Evolutionary conservation across 2,888 invertebrate genomes (phyloP).

Genomic region (Pachliopta kotzebuea): DNA sequence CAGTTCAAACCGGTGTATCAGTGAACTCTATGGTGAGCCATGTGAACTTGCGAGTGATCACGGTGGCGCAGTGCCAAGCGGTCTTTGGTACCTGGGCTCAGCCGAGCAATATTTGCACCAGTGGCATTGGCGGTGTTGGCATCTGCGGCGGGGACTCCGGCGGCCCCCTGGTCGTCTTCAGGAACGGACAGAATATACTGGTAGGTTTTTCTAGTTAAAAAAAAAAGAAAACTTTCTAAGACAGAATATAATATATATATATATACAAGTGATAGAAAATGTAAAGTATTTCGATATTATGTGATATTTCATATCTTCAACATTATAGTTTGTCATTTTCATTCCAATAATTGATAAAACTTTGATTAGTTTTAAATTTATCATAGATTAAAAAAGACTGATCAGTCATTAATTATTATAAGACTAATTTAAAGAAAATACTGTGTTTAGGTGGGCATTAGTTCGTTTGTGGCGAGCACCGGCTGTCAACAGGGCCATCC

Average conservation of each 20-base stretch:
- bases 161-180: conserved; percentile 37
- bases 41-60: conserved; percentile 40
- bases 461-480: conserved; percentile 37
- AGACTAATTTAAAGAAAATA: not conserved
- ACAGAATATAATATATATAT: too few species aligned
- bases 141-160: conserved; percentile 44
- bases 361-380: too few species aligned
- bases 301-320: too few species aligned
- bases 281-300: too few species aligned
- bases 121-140: conserved; percentile 40
- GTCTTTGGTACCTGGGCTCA: conserved; percentile 35
- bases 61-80: conserved; percentile 36
- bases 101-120: conserved; percentile 40
- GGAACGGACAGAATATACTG: conserved; percentile 35
- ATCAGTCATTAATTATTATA: too few species aligned
- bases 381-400: too few species aligned
- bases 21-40: conserved; percentile 35
- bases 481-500: conserved; percentile 40
- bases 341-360: too few species aligned
- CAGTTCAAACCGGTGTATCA: conserved; percentile 35
- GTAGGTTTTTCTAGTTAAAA: conserved; percentile 27
- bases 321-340: too few species aligned
- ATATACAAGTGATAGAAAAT: too few species aligned
- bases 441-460: conserved; percentile 38
- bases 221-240: too few species aligned